Percentiles rank a stretch among this genome's conserved stretches.
Conservation (phyloP, 2,888 invertebrate species). For the Nyleta sp. region DNA sequence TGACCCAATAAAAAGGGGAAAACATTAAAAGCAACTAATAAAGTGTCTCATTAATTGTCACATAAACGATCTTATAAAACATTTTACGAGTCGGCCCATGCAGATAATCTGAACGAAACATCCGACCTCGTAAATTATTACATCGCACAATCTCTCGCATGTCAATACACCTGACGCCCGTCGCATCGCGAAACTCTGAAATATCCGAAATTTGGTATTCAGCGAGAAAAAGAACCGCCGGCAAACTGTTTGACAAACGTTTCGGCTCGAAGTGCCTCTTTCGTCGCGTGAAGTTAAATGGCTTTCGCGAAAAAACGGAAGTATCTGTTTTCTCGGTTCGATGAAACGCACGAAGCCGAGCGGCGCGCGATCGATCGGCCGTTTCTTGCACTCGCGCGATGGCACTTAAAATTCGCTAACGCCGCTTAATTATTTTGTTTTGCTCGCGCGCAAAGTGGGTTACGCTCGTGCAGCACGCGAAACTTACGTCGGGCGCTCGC, state of each 20-base stretch:
- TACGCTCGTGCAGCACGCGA: conserved; percentile 61
- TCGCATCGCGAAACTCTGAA: too few relatives aligned
- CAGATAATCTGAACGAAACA: too few relatives aligned
- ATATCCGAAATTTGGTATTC: too few relatives aligned
- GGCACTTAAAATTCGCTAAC: conserved; percentile 63
- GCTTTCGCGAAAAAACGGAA: conserved; percentile 23
- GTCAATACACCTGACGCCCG: too few relatives aligned
- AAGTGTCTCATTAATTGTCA: conserved; percentile 21
- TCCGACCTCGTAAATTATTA: neutral
- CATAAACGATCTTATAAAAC: conserved; percentile 30
- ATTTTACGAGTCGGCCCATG: conserved; percentile 15
- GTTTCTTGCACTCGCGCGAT: conserved; percentile 57
- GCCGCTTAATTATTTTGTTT: conserved; percentile 66
- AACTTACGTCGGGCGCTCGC: conserved; percentile 44
- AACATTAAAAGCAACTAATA: conserved; percentile 11
- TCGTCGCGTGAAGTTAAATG: conserved; percentile 23
- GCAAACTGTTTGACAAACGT: too few relatives aligned
- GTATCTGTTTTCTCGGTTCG: conserved; percentile 42
- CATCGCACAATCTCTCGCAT: too few relatives aligned
- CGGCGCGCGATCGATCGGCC: conserved; percentile 26
- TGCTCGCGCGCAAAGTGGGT: conserved; percentile 56
- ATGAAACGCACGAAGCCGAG: conserved; percentile 3
- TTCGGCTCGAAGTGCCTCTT: neutral
- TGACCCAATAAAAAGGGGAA: neutral
- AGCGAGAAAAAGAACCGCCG: too few relatives aligned